Conservation (phyloP, 2,888 invertebrate species). For the Ormyrus thymus region DNA sequence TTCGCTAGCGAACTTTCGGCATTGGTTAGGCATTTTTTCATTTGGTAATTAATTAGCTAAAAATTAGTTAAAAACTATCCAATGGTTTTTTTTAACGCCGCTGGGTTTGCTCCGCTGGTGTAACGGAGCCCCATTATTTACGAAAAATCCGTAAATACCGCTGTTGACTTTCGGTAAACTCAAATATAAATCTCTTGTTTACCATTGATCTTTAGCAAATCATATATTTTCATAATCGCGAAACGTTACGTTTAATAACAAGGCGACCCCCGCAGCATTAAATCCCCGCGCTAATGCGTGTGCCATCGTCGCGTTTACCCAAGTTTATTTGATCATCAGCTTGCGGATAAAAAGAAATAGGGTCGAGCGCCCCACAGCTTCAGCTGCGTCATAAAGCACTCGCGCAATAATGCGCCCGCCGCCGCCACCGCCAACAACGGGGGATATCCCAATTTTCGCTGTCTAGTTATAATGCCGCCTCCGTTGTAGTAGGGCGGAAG, state of each 20-base stretch:
- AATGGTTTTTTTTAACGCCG: no score
- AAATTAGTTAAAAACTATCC: no score
- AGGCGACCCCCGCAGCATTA: not conserved
- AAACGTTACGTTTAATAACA: not conserved
- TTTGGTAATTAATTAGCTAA: no score
- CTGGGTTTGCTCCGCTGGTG: no score
- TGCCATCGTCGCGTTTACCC: constrained; percentile 1
- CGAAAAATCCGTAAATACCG: not conserved
- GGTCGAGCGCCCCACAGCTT: no score
- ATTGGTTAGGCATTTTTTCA: no score
- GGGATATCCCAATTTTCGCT: constrained; percentile 23
- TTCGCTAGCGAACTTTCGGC: no score
- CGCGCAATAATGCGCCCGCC: not conserved
- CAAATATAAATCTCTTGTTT: no score
- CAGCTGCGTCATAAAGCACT: not conserved
- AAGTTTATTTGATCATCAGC: constrained; percentile 19
- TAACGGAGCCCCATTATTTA: not conserved
- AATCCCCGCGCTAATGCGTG: constrained; percentile 14
- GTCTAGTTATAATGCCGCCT: not conserved
- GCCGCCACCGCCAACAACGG: not conserved
- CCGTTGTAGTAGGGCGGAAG: not conserved
- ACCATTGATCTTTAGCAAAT: no score
- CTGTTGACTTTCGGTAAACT: not conserved
- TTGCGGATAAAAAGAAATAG: no score
- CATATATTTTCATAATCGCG: constrained; percentile 9